phyloP scores from a whole-genome alignment of 2,113 vertebrate species.

The Bagarius yarrelli region DNA sequence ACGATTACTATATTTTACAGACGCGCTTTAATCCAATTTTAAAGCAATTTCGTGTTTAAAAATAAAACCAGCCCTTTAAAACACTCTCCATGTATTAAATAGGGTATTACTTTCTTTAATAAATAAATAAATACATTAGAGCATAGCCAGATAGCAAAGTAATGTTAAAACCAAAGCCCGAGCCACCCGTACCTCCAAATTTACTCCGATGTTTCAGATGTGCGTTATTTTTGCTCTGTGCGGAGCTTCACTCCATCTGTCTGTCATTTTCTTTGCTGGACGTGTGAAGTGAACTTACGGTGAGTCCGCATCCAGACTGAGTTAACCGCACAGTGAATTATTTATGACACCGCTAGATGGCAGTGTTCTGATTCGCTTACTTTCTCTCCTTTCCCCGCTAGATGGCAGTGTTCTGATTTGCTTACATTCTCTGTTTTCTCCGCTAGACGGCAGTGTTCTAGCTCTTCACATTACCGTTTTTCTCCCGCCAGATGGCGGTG shows the following conservation, averaged over 20 bases:
- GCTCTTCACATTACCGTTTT: background rate
- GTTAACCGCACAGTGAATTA: background rate
- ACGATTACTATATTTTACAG: background rate
- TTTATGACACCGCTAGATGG: slow-evolving; percentile 1
- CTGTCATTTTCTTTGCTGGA: background rate
- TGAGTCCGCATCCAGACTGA: background rate
- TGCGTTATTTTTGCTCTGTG: background rate
- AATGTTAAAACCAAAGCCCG: background rate
- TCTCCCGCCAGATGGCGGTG: background rate
- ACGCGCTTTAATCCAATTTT: background rate
- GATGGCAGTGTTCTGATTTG: background rate
- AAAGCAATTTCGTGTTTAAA: background rate
- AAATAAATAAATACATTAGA: background rate
- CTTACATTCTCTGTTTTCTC: background rate
- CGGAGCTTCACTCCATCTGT: background rate
- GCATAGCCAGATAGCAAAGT: background rate
- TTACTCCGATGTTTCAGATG: background rate
- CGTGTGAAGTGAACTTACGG: no score
- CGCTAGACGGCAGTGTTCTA: background rate
- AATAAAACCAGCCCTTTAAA: background rate
- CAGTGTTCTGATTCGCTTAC: background rate
- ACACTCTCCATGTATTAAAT: background rate
- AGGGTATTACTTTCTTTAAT: background rate
- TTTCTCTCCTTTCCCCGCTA: background rate
- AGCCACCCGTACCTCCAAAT: background rate